Evolutionary conservation across 2,797 vertebrate species (phyloP), one percentile per base, ranked within the genome.

Genomic region (Mallotus villosus): DNA sequence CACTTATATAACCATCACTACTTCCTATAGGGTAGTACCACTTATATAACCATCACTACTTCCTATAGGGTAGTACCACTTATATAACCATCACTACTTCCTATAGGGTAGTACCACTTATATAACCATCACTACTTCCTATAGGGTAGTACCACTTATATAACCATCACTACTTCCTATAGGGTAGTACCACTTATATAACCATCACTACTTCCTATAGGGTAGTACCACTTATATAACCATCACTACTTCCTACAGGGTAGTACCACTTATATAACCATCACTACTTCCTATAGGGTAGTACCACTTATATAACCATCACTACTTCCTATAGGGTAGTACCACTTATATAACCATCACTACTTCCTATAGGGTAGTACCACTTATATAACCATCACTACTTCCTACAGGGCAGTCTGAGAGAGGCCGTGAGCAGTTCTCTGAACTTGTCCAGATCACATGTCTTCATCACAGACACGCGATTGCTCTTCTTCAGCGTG

Each of bases 401-500:
- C 24, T 78, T 74, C 19, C 49, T 67, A 16, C 59, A 34, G 0
- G 90, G 89, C 21, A 86, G 86, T 71, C 80, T 78, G 0, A 94
- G 70, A 0, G 92, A 91, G 16, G 73, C 68, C 79, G 83, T 82
- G 0, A 95, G 88, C n/a, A 94, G 77, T 71, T 19, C 68, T 9
- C 86, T 61, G n/a, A 94, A 89, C 82, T 87, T 93, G 29, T 12
- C 72, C 0, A 75, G 51, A n/a, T 93, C 87, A 74, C 91, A 94
- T 69, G 84, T 87, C 1, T 82, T 87, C 78, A 94, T 78, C 5
- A 95, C 83, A 19, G 63, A 84, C 4, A 90, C 90, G 0, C 64
- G 73, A 80, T 92, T 92, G 19, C 19, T 78, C 78, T 94, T 94
- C 65, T 92, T 84, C 57, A 94, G 67, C 4, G 9, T 1, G 5